A percentile compares a stretch with the other conserved stretches of the same genome.
phyloP scores from a whole-genome alignment of 2,113 vertebrate genomes.

The Canis aureus region DNA sequence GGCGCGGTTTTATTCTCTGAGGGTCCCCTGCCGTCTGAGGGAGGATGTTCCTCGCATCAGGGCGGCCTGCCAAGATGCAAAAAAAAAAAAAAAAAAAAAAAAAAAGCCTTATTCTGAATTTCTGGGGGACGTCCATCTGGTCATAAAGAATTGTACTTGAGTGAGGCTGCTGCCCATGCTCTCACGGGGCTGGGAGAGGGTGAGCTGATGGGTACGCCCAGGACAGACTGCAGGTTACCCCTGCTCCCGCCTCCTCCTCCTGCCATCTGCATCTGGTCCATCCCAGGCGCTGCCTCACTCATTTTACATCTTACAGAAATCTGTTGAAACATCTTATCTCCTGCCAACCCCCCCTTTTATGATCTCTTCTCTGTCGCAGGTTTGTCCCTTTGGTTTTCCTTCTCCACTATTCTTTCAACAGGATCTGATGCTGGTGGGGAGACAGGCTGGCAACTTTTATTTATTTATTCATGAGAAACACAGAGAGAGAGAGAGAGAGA shows the following conservation, averaged over 20 bases:
- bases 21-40: neutral
- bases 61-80: neutral
- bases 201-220: fast-evolving
- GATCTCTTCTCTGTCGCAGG: fast-evolving
- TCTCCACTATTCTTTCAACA: neutral
- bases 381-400: neutral
- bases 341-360: neutral
- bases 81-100: too few relatives aligned
- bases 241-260: neutral
- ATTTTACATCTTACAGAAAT: neutral
- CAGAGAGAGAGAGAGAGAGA: too few relatives aligned
- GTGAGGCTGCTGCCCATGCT: fast-evolving
- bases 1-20: neutral
- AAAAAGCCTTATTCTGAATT: neutral
- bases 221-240: fast-evolving
- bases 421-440: too few relatives aligned
- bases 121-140: fast-evolving
- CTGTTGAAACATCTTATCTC: fast-evolving
- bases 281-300: fast-evolving
- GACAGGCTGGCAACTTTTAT: fast-evolving
- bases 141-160: fast-evolving
- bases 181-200: fast-evolving
- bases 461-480: too few relatives aligned
- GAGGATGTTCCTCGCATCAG: fast-evolving
- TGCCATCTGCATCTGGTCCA: neutral